Evolutionary conservation across 1,140 invertebrate genomes (phyloP).

Genomic region (Caenorhabditis elegans): DNA sequence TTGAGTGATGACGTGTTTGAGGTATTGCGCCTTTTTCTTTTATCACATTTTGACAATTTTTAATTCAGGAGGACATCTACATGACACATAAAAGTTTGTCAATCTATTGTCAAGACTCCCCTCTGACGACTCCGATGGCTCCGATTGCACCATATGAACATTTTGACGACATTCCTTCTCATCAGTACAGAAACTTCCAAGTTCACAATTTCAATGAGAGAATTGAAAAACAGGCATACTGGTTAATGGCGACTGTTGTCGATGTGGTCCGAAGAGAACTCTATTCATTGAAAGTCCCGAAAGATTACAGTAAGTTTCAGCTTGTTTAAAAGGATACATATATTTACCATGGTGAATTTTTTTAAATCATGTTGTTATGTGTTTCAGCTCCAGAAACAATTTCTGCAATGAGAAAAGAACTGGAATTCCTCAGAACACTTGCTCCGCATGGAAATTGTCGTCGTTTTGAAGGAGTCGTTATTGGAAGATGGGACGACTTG

Average conservation of each 20-base stretch:
- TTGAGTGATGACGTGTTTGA: conserved; percentile 5
- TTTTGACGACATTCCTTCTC: not conserved
- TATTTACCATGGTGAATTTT: no score
- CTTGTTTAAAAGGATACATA: no score
- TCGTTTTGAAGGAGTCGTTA: not conserved
- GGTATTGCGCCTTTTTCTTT: not conserved
- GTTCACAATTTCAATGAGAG: not conserved
- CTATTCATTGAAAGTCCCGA: not conserved
- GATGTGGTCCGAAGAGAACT: not conserved
- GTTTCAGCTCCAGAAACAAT: not conserved
- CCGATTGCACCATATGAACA: not conserved
- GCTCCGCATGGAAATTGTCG: not conserved
- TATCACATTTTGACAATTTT: not conserved
- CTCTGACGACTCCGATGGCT: not conserved
- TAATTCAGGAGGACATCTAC: conserved; percentile 2
- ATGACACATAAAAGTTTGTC: not conserved
- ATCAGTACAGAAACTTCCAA: not conserved
- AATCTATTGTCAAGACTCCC: not conserved
- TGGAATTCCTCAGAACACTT: not conserved
- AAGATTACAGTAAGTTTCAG: not conserved
- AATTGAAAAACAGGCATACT: not conserved
- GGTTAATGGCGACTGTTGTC: not conserved
- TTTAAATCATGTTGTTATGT: no score
- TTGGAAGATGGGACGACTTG: not conserved
- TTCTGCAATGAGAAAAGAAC: not conserved